phyloP scores from a whole-genome alignment of 2,888 invertebrate genomes.

The Drosophila paramelanica region DNA sequence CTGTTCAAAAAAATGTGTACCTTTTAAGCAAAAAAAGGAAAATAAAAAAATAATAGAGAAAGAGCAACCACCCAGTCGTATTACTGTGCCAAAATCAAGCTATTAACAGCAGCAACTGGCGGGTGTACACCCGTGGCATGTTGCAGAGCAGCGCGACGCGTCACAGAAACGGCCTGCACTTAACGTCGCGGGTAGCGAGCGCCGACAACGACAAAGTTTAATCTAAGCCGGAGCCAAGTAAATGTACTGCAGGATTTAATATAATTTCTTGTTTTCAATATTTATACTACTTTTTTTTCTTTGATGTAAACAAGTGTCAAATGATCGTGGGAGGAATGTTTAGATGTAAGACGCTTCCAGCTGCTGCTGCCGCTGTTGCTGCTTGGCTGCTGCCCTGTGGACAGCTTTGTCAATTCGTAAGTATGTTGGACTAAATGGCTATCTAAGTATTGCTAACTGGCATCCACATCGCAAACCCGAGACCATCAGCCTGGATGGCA shows the following conservation, averaged over 20 bases:
- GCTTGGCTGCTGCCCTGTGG: conserved; percentile 13
- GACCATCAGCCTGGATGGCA: conserved; percentile 88
- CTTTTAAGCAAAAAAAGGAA: conserved; percentile 14
- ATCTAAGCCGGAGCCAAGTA: conserved; percentile 11
- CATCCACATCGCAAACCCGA: conserved; percentile 70
- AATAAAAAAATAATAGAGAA: background rate
- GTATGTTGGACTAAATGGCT: conserved; percentile 8
- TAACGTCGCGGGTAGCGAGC: conserved; percentile 25
- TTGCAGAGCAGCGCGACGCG: conserved; percentile 1
- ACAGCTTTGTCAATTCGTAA: conserved; percentile 74
- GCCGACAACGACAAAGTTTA: conserved; percentile 11
- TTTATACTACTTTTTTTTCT: background rate
- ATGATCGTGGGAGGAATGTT: conserved; percentile 38
- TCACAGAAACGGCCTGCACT: conserved; percentile 54
- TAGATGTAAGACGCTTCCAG: conserved; percentile 1
- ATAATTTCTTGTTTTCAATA: background rate
- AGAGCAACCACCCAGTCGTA: conserved; percentile 1
- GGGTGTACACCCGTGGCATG: conserved; percentile 51
- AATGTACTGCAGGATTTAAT: conserved; percentile 14
- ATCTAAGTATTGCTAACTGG: background rate
- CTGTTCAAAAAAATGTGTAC: conserved; percentile 59
- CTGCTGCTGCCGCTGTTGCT: conserved; percentile 22
- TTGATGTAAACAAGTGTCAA: background rate
- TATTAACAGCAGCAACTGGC: conserved; percentile 1
- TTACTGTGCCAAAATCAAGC: background rate